Base-by-base conservation (phyloP, 2,797 vertebrate species). In the Platalea minor region DNA sequence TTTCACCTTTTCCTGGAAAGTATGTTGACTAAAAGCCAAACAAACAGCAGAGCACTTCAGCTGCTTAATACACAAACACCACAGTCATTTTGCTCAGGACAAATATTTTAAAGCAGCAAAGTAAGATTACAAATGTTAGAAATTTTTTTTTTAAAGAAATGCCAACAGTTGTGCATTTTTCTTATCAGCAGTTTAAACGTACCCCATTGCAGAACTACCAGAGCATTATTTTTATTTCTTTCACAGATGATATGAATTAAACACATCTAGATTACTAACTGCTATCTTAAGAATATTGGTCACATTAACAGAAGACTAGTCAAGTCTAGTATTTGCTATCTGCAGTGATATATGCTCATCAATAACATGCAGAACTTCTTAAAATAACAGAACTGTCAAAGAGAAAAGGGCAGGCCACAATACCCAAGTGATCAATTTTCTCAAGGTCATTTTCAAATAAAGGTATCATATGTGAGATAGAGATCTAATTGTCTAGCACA, bases 1-100 rank as follows among this genome's bases (percentile, higher is more conserved):
- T 97, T 97, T 97, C 95, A 96, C 96, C 97, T 97, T 94, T 94
- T 96, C 97, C 96, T 97, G 96, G 93, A 97, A 97, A 97, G 96
- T 88, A 77, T 60, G 60, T 68, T 97, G 95, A 95, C 90, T 93
- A 91, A 96, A 95, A 95, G 94, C 94, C 95, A 96, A 97, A 93
- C 89, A 97, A 97, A 96, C 85, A 96, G 94, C 92, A 93, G 85
- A 95, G 91, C 77, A 88, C 76, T 94, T 95, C 4, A 94, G 79
- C 91, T 82, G 85, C 85, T 53, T 54, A 86, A 67, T 3, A 95
- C 63, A 82, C 91, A 96, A 97, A 93, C 46, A 85, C 43, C 1
- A 7, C 69, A 73, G 64, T 48, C 90, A 77, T 74, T 88, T 68
- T 9, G 7, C 61, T 79, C 75, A 61, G 48, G 45, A 73, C 61